Evolutionary conservation across 2,797 vertebrate species (phyloP).

Genomic region (Propithecus perrieri): DNA sequence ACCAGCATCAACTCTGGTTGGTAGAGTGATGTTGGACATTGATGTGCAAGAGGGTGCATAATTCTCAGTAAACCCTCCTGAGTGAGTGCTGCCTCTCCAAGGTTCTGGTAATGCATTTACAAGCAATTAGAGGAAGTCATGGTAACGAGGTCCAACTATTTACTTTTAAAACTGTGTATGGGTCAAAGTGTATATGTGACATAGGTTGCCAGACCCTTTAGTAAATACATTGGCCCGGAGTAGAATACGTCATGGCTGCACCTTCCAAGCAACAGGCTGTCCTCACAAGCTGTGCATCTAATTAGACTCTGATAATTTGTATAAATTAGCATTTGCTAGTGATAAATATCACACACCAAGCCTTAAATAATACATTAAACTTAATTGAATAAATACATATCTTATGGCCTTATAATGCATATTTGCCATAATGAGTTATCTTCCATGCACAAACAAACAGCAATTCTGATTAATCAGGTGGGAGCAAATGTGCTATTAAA

Average conservation of each 20-base stretch:
- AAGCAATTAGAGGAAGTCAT: not conserved
- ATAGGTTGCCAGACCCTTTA: not conserved
- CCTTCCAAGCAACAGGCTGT: not conserved
- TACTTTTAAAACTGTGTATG: not conserved
- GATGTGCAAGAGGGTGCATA: not conserved
- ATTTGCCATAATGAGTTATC: slow-evolving; percentile 76
- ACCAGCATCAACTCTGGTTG: not conserved
- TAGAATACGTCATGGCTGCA: not conserved
- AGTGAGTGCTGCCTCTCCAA: not conserved
- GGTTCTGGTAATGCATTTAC: not conserved
- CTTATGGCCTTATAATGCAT: slow-evolving; percentile 69
- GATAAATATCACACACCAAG: slow-evolving; percentile 71
- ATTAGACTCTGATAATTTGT: slow-evolving; percentile 73
- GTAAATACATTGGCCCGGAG: not conserved
- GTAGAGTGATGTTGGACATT: not conserved
- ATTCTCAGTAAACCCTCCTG: not conserved
- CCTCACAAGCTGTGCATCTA: slow-evolving; percentile 50
- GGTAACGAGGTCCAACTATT: not conserved
- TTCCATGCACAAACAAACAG: slow-evolving; percentile 74
- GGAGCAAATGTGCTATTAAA: slow-evolving; percentile 49
- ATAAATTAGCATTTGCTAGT: slow-evolving; percentile 74
- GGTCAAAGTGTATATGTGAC: not conserved
- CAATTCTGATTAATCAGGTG: slow-evolving; percentile 67
- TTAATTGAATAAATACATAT: slow-evolving; percentile 79
- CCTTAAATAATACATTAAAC: slow-evolving; percentile 78